Evolutionary conservation across 2,797 vertebrate genomes (phyloP).

Genomic region (Dicrostonyx torquatus): DNA sequence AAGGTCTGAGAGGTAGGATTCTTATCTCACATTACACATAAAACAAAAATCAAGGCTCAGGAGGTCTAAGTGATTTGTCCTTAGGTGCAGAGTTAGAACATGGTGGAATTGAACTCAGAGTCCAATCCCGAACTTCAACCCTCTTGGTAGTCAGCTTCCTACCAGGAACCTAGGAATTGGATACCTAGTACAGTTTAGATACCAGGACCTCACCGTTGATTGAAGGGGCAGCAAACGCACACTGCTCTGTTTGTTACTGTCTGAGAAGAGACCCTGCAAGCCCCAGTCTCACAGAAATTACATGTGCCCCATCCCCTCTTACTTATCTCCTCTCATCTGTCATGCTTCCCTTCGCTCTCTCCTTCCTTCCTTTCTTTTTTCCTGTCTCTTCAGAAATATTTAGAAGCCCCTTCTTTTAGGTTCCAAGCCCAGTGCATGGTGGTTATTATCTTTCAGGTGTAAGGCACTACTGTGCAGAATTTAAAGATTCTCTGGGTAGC

Average conservation of each 20-base stretch:
- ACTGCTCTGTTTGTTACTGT: background rate
- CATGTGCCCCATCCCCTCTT: too few species aligned
- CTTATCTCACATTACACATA: background rate
- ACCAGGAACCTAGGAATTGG: background rate
- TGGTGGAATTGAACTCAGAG: background rate
- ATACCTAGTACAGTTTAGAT: background rate
- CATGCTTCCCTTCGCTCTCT: background rate
- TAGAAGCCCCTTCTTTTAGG: background rate
- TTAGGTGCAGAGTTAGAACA: background rate
- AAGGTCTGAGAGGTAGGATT: background rate
- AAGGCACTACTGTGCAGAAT: background rate
- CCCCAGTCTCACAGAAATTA: background rate
- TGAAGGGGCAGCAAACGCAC: background rate
- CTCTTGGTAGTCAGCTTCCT: background rate
- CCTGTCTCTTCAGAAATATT: background rate
- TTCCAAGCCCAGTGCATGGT: background rate
- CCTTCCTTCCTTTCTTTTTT: fast-evolving
- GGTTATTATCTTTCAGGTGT: background rate
- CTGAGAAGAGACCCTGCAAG: background rate
- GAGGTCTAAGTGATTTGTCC: background rate
- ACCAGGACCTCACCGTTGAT: background rate
- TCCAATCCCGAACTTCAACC: background rate
- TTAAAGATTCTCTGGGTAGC: background rate
- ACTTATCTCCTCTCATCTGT: too few species aligned
- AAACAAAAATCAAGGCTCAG: background rate